phyloP scores from a whole-genome alignment of 2,888 invertebrate species.

The Nephrotoma flavescens region DNA sequence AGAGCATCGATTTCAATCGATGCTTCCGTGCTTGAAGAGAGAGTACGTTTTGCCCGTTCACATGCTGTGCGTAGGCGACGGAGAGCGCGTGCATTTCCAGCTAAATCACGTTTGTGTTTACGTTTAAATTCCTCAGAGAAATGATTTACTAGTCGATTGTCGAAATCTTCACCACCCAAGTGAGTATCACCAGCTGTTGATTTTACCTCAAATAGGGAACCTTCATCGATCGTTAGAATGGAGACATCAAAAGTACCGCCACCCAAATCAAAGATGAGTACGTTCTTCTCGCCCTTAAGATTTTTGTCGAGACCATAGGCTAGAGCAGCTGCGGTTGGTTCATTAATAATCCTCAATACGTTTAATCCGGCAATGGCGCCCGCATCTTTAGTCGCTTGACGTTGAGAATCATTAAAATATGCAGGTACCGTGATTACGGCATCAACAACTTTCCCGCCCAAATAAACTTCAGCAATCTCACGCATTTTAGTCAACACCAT shows the following conservation, averaged over 20 bases:
- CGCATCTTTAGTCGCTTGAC: slow-evolving; percentile 81
- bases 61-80: slow-evolving; percentile 75
- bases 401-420: slow-evolving; percentile 68
- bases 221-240: slow-evolving; percentile 74
- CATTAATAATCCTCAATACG: slow-evolving; percentile 78
- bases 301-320: slow-evolving; percentile 72
- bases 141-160: slow-evolving; percentile 62
- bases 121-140: slow-evolving; percentile 65
- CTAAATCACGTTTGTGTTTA: slow-evolving; percentile 55
- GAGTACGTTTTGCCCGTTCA: slow-evolving; percentile 61
- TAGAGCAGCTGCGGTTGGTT: slow-evolving; percentile 77
- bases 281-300: slow-evolving; percentile 56
- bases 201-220: slow-evolving; percentile 65
- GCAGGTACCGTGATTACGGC: slow-evolving; percentile 76
- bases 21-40: slow-evolving; percentile 64
- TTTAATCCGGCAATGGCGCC: slow-evolving; percentile 73
- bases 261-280: slow-evolving; percentile 61
- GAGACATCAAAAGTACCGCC: slow-evolving; percentile 93
- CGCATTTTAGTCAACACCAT: slow-evolving; percentile 79
- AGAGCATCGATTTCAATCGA: slow-evolving; percentile 80
- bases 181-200: slow-evolving; percentile 73
- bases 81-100: slow-evolving; percentile 57
- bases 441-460: slow-evolving; percentile 56
- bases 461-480: slow-evolving; percentile 59
- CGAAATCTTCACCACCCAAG: slow-evolving; percentile 65